Evolutionary conservation across 2,888 invertebrate genomes (phyloP).

Genomic region (Drosophila antonietae): DNA sequence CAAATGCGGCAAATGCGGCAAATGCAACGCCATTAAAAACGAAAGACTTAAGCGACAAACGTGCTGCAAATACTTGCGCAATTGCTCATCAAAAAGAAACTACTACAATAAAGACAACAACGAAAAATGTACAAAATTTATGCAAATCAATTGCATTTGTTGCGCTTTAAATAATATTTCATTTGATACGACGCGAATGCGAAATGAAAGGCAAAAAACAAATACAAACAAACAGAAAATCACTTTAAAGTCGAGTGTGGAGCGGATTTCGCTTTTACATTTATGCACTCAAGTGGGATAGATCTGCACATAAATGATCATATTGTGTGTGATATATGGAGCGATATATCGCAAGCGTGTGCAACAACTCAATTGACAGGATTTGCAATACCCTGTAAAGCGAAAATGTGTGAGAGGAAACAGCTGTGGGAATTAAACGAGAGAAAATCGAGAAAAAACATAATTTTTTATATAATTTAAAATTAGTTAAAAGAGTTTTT

Average conservation of each 20-base stretch:
- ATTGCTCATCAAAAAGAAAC: slow-evolving; percentile 36
- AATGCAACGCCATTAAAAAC: slow-evolving; percentile 62
- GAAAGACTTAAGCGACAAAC: slow-evolving; percentile 77
- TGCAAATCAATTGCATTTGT: slow-evolving; percentile 75
- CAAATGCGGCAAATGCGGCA: slow-evolving; percentile 53
- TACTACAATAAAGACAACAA: background rate
- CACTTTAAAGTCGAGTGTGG: slow-evolving; percentile 18
- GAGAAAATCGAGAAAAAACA: background rate
- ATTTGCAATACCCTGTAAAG: slow-evolving; percentile 5
- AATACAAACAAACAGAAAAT: background rate
- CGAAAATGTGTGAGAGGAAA: background rate
- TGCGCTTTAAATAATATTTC: slow-evolving; percentile 47
- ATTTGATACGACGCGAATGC: slow-evolving; percentile 18
- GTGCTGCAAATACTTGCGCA: slow-evolving; percentile 60
- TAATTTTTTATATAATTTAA: no score
- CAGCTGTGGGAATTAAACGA: background rate
- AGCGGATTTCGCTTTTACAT: slow-evolving; percentile 17
- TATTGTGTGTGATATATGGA: slow-evolving; percentile 13
- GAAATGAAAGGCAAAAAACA: slow-evolving; percentile 8
- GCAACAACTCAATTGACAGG: background rate
- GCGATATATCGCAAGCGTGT: slow-evolving; percentile 9
- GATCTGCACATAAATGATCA: slow-evolving; percentile 13
- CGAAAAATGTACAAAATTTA: slow-evolving; percentile 39
- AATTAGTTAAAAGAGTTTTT: no score
- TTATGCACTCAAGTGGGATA: slow-evolving; percentile 8